Evolutionary conservation across 1,140 invertebrate species (phyloP).

Genomic region (Lamellibrachia luymesi): DNA sequence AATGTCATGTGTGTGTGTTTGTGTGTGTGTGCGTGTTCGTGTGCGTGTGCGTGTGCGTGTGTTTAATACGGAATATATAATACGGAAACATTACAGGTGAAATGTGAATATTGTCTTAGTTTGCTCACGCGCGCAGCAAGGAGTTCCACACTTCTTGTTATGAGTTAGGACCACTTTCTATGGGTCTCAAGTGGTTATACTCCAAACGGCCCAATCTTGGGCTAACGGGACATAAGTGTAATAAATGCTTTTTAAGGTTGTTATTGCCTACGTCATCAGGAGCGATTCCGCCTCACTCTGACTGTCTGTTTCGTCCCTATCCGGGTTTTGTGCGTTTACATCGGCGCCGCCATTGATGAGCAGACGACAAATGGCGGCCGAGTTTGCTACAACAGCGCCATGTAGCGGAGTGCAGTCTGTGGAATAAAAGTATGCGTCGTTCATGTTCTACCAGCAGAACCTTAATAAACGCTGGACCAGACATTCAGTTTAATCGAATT

Average conservation of each 20-base stretch:
- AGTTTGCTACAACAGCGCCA: not conserved
- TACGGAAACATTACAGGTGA: no score
- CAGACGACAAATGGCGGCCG: constrained; percentile 3
- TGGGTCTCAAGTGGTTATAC: no score
- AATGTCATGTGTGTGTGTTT: no score
- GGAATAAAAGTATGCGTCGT: not conserved
- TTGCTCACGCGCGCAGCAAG: no score
- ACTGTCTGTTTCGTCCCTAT: not conserved
- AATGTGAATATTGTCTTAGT: no score
- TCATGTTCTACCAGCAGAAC: not conserved
- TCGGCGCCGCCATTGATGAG: constrained; percentile 7
- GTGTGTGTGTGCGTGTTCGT: no score
- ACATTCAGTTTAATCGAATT: no score
- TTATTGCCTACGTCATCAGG: not conserved
- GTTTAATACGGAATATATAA: no score
- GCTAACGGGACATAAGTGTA: not conserved
- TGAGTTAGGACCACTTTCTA: no score
- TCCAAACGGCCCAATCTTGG: no score
- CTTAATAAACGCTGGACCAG: not conserved
- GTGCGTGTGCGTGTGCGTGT: no score
- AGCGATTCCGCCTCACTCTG: not conserved
- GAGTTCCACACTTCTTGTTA: no score
- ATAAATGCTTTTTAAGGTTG: not conserved
- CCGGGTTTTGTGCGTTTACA: not conserved
- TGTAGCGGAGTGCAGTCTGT: not conserved